Conservation (phyloP, 2,113 vertebrate genomes). For the Sorex fumeus region DNA sequence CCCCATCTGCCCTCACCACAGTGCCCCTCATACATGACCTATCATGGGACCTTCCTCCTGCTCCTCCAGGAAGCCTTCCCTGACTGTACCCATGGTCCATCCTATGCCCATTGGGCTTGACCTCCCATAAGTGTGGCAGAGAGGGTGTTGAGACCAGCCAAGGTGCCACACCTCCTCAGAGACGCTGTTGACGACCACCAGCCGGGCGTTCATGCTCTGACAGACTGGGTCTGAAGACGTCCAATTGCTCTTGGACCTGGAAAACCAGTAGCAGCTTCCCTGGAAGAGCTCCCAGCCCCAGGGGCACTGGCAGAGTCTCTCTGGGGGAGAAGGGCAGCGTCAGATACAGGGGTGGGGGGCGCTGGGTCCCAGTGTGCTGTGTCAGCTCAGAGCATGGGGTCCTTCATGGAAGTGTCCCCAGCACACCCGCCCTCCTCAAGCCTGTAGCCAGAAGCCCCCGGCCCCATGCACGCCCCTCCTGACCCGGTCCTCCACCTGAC, state of each 20-base stretch:
- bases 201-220: background rate
- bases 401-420: background rate
- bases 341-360: no score
- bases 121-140: background rate
- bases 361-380: no score
- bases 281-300: constrained; percentile 57
- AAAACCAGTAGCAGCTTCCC: constrained; percentile 79
- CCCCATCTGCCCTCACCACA: no score
- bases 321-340: background rate
- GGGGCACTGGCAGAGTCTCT: constrained; percentile 59
- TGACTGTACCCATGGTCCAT: background rate
- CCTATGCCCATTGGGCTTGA: no score
- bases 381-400: no score
- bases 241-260: constrained; percentile 31
- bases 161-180: constrained; percentile 70
- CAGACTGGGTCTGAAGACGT: background rate
- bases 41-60: background rate
- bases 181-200: constrained; percentile 50
- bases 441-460: background rate
- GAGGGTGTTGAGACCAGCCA: background rate
- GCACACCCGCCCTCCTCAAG: background rate
- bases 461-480: background rate
- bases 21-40: no score
- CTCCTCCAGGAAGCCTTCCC: constrained; percentile 32
- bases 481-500: background rate